A percentile compares a stretch with the other conserved stretches of the same genome.
Evolutionary conservation across 1,140 invertebrate genomes (phyloP).

Genomic region (Reticulitermes speratus): DNA sequence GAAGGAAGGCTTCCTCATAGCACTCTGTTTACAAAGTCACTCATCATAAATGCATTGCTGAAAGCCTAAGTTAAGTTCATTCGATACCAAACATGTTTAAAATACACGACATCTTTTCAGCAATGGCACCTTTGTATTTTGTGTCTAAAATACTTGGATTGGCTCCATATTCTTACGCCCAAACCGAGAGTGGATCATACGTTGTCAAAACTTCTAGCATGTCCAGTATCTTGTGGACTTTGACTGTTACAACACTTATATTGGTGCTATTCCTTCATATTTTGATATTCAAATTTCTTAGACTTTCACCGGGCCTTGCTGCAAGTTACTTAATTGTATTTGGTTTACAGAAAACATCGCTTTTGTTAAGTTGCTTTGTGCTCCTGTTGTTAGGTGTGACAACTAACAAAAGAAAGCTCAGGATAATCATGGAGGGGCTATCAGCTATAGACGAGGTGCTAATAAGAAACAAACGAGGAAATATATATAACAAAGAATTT

Average conservation of each 20-base stretch:
- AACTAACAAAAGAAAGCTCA: background rate
- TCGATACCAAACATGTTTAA: background rate
- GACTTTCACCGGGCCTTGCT: background rate
- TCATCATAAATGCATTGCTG: too few relatives aligned
- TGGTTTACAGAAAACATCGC: background rate
- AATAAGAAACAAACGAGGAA: background rate
- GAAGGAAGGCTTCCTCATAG: too few relatives aligned
- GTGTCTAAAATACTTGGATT: background rate
- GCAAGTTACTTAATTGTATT: background rate
- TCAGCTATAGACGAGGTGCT: background rate
- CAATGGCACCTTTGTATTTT: background rate
- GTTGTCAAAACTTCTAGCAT: background rate
- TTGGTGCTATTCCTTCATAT: background rate
- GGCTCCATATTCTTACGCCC: background rate
- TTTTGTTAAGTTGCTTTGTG: background rate
- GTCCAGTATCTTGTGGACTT: background rate
- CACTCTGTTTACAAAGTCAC: too few relatives aligned
- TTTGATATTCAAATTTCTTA: background rate
- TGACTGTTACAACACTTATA: background rate
- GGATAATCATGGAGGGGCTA: background rate
- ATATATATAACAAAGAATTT: background rate
- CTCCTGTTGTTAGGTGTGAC: background rate
- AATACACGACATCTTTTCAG: background rate
- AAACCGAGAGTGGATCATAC: background rate
- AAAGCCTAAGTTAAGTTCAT: too few relatives aligned